These are phyloP conservation scores for Trachymyrmex cornetzi DNA, from an alignment of 1,140 invertebrate genomes.

Conservation along the genomic window DNA sequence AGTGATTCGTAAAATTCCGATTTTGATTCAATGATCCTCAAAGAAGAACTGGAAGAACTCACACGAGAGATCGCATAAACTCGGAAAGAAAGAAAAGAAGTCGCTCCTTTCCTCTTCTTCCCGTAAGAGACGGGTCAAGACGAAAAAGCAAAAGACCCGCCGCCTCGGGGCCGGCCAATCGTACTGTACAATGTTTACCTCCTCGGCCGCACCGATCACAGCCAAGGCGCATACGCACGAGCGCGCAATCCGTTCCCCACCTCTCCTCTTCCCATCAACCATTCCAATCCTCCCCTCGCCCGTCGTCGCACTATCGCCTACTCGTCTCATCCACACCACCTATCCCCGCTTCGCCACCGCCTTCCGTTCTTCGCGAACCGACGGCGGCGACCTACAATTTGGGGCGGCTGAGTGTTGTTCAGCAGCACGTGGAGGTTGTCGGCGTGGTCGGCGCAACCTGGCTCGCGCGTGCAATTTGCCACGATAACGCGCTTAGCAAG, in stretches of 20 bases:
- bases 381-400: conserved; percentile 85
- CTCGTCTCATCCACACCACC: conserved; percentile 7
- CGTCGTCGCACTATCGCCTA: not conserved
- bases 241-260: conserved; percentile 68
- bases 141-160: conserved; percentile 84
- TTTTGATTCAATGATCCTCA: not conserved
- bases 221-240: conserved; percentile 74
- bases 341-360: conserved; percentile 9
- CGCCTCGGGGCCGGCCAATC: conserved; percentile 84
- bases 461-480: conserved; percentile 78
- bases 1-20: not conserved
- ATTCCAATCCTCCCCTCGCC: conserved; percentile 2
- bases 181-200: conserved; percentile 85
- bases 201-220: conserved; percentile 80
- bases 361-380: conserved; percentile 33
- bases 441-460: conserved; percentile 77
- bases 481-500: not conserved
- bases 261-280: conserved; percentile 52
- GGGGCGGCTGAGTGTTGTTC: conserved; percentile 79
- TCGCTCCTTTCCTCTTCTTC: not conserved
- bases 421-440: conserved; percentile 85
- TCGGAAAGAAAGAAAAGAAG: not conserved
- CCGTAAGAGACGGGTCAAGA: not conserved
- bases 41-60: not conserved
- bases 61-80: not conserved